Evolutionary conservation across 2,797 vertebrate species (phyloP).

Genomic region (Enteromius paludinosus): DNA sequence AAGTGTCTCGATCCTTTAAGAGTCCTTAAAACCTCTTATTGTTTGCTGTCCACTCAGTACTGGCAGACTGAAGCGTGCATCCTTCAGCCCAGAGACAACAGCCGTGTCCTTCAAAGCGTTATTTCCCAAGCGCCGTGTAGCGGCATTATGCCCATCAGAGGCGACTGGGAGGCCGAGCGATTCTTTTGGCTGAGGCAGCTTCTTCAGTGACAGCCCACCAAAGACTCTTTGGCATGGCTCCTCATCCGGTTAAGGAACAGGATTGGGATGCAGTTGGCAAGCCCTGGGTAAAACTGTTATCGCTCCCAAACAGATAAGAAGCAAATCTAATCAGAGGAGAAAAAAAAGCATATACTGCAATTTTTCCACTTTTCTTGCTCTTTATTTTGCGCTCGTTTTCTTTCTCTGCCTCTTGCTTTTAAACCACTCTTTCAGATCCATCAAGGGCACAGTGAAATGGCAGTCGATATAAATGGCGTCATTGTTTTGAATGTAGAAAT

Average conservation of each 20-base stretch:
- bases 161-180: background rate
- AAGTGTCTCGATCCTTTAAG: constrained; percentile 12
- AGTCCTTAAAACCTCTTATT: constrained; percentile 29
- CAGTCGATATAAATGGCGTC: background rate
- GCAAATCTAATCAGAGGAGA: constrained; percentile 60
- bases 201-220: constrained; percentile 71
- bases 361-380: constrained; percentile 41
- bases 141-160: constrained; percentile 41
- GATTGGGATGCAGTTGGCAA: constrained; percentile 66
- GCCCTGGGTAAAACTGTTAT: constrained; percentile 69
- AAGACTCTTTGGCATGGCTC: constrained; percentile 73
- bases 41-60: constrained; percentile 24
- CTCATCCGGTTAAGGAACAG: constrained; percentile 69
- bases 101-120: constrained; percentile 26
- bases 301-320: constrained; percentile 67
- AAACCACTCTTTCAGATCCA: background rate
- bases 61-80: background rate
- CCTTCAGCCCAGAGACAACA: constrained; percentile 23
- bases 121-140: constrained; percentile 38
- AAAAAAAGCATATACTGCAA: constrained; percentile 50
- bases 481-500: background rate
- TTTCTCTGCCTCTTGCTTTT: background rate
- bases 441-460: background rate
- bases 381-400: constrained; percentile 24
- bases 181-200: constrained; percentile 54